A percentile compares a stretch with the other conserved stretches of the same genome.
Evolutionary conservation across 2,113 vertebrate species (phyloP).

Genomic region (Carassius auratus): DNA sequence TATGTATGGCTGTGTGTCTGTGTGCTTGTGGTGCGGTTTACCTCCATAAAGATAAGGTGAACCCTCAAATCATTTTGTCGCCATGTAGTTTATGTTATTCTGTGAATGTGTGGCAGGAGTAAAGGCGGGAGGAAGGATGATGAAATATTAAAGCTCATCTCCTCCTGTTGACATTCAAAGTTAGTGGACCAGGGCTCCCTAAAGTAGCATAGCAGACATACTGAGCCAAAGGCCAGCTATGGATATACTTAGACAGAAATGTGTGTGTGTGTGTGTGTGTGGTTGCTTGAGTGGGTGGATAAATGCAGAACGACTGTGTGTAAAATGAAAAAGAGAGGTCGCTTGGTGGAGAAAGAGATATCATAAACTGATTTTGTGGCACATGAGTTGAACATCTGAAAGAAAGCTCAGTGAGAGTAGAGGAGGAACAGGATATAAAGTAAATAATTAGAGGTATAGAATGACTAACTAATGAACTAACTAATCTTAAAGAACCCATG

Average conservation of each 20-base stretch:
- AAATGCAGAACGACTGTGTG: conserved; percentile 30
- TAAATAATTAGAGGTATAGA: neutral
- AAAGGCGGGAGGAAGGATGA: conserved; percentile 40
- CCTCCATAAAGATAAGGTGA: conserved; percentile 24
- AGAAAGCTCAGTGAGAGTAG: neutral
- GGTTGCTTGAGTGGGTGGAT: neutral
- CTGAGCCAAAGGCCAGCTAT: conserved; percentile 42
- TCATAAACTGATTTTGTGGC: neutral
- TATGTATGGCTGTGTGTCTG: conserved; percentile 39
- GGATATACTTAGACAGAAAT: conserved; percentile 29
- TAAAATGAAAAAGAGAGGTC: conserved; percentile 11
- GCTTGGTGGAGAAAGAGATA: conserved; percentile 7
- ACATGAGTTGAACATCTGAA: neutral
- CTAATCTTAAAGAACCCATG: neutral
- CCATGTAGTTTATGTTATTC: conserved; percentile 53
- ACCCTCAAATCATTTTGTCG: conserved; percentile 23
- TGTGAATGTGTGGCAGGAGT: conserved; percentile 40
- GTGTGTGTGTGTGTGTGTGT: neutral
- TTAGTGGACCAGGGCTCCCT: conserved; percentile 56
- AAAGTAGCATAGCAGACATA: conserved; percentile 31
- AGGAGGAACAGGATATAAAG: neutral
- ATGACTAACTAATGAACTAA: neutral
- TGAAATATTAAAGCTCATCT: conserved; percentile 58
- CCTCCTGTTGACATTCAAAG: conserved; percentile 54
- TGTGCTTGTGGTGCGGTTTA: conserved; percentile 28